Evolutionary conservation across 1,140 invertebrate genomes (phyloP), one percentile per base, ranked within the genome.

Genomic region (Teleopsis dalmanni): DNA sequence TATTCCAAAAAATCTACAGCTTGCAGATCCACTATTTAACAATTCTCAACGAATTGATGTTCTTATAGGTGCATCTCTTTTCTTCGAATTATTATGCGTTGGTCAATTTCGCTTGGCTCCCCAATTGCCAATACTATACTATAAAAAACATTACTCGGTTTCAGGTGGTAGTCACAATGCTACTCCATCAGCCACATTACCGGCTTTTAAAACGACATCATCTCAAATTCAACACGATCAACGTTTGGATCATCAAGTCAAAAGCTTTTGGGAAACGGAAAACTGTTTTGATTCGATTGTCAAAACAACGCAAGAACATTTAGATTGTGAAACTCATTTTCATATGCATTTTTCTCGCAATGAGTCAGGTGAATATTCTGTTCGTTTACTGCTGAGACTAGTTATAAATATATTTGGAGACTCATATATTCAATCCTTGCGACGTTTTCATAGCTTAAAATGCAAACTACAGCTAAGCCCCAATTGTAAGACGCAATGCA

Each of bases 241-340:
- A 38, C 22, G 10, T 38, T 19, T 35, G 13, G 33, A 29, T 29
- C 7, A 35, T 14, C 5, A 1, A 35, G 33, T 35, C 6, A 13
- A 35, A 16, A 35, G 18, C 13, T 35, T 35, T 14, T 35, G 33
- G 13, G 13, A 35, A 38, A 16, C 6, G 14, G 34, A 36, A 36
- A 36, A 16, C 14, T 10, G 8, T 36, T 40, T 21, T 40, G 16
- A 7, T 22, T 8, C 0, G 58, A 71, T 5, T 66, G 65, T 0
- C 22, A 29, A 38, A n/a, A 2, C 10, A 22, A n/a, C 31, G 3
- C 27, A 23, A 27, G 49, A 51, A 29, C 34, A 45, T 9, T 4
- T 29, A 8, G 26, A 41, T 16, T 51, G 43, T 31, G 43, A 51
- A 35, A 18, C 18, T 3, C 21, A 48, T 38, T 51, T 51, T 35